Evolutionary conservation across 2,797 vertebrate species (phyloP).

Genomic region (Anas bahamensis): DNA sequence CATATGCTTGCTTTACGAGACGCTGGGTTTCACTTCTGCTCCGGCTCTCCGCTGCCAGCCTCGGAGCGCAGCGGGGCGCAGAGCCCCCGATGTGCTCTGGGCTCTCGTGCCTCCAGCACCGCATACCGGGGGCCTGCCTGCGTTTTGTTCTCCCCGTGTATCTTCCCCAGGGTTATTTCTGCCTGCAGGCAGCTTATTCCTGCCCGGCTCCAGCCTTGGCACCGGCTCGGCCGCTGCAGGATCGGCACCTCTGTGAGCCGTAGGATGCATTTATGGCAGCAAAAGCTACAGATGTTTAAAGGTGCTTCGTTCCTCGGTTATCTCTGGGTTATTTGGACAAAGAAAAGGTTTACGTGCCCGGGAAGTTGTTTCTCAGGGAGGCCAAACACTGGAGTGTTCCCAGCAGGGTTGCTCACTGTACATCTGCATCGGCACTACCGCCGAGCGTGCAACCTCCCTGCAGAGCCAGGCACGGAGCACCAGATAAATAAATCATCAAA

Average conservation of each 20-base stretch:
- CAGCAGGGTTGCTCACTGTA: neutral
- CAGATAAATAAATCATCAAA: neutral
- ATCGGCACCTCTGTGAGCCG: neutral
- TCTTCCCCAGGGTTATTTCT: constrained; percentile 25
- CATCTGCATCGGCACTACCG: neutral
- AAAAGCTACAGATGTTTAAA: neutral
- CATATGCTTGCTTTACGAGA: constrained; percentile 66
- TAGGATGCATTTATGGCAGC: neutral
- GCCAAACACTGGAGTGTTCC: neutral
- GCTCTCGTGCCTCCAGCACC: constrained; percentile 25
- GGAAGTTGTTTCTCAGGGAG: neutral
- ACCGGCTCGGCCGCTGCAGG: neutral
- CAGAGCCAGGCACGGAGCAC: neutral
- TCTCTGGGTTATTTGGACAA: neutral
- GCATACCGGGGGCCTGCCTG: constrained; percentile 39
- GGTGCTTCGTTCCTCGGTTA: neutral
- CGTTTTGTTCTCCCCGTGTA: neutral
- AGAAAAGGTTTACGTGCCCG: neutral
- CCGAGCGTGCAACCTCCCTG: neutral
- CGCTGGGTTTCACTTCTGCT: constrained; percentile 4
- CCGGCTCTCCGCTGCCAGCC: constrained; percentile 20
- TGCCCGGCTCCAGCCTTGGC: neutral
- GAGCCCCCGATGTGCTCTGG: constrained; percentile 34
- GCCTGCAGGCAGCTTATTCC: constrained; percentile 12
- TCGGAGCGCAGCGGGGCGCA: neutral